phyloP scores from a whole-genome alignment of 2,888 invertebrate species.

The Pterostichus niger region DNA sequence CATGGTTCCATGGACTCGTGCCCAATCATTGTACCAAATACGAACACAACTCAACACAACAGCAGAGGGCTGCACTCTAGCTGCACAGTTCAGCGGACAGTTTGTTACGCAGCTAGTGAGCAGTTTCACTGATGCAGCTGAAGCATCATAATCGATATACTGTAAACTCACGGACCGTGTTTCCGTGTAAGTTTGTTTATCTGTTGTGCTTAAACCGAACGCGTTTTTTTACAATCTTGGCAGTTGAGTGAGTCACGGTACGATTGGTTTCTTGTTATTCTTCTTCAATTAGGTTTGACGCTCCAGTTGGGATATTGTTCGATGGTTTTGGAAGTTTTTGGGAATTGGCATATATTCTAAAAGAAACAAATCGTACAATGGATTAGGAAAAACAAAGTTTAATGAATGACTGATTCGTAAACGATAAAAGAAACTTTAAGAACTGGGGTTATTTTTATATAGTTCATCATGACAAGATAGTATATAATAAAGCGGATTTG shows the following conservation, averaged over 20 bases:
- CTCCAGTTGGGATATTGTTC: conserved; percentile 28
- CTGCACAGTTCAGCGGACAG: conserved; percentile 19
- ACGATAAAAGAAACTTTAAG: too few relatives aligned
- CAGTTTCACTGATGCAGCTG: conserved; percentile 20
- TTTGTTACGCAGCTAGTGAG: background rate
- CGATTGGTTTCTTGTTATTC: conserved; percentile 6
- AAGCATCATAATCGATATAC: conserved; percentile 48
- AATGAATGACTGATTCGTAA: too few relatives aligned
- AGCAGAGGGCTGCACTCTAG: conserved; percentile 2
- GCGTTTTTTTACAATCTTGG: conserved; percentile 7
- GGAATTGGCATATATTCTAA: too few relatives aligned
- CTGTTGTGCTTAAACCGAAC: conserved; percentile 42
- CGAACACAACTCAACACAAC: background rate
- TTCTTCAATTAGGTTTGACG: conserved; percentile 46
- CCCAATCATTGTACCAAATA: conserved; percentile 4
- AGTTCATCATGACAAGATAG: too few relatives aligned
- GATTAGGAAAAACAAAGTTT: too few relatives aligned
- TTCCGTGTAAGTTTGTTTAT: conserved; percentile 56
- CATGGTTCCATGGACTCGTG: background rate
- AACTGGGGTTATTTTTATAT: too few relatives aligned
- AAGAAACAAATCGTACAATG: too few relatives aligned
- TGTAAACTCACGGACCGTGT: conserved; percentile 47
- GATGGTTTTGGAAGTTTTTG: background rate
- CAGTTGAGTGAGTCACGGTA: conserved; percentile 1
- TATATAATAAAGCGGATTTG: too few relatives aligned